Conservation (phyloP, 1,140 invertebrate genomes). For the Pseudomyrmex cubaensis region DNA sequence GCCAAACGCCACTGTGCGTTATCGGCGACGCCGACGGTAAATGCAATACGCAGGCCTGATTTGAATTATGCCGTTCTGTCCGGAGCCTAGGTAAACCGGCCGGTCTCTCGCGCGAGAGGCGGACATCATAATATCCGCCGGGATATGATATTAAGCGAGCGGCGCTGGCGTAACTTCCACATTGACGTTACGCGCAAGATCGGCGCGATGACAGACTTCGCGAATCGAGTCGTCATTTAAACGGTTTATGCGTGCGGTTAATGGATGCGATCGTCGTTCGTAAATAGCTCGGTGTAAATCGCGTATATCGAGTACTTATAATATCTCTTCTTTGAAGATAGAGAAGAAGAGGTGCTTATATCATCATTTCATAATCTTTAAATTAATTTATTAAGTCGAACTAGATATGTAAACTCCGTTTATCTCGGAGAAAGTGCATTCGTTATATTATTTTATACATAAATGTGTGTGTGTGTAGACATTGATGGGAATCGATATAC, state of each 20-base stretch:
- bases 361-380: no score
- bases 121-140: conserved; percentile 71
- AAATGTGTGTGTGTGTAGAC: background rate
- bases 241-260: conserved; percentile 55
- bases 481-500: background rate
- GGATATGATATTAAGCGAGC: conserved; percentile 67
- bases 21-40: conserved; percentile 57
- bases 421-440: conserved; percentile 2
- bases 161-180: conserved; percentile 25
- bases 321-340: conserved; percentile 52
- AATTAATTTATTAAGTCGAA: no score
- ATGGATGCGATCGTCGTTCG: conserved; percentile 58
- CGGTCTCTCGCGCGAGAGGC: conserved; percentile 35
- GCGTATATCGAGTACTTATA: background rate
- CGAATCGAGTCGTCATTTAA: conserved; percentile 58
- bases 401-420: conserved; percentile 4
- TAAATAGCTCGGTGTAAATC: conserved; percentile 43
- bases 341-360: no score
- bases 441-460: background rate
- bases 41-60: conserved; percentile 58
- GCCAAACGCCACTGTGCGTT: conserved; percentile 62
- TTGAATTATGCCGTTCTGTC: conserved; percentile 58
- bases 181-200: conserved; percentile 43
- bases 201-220: conserved; percentile 45
- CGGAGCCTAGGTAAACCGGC: conserved; percentile 52